A percentile compares a stretch with the other conserved stretches of the same genome.
Evolutionary conservation across 1,140 invertebrate species (phyloP).

Genomic region (Habropoda laboriosa): DNA sequence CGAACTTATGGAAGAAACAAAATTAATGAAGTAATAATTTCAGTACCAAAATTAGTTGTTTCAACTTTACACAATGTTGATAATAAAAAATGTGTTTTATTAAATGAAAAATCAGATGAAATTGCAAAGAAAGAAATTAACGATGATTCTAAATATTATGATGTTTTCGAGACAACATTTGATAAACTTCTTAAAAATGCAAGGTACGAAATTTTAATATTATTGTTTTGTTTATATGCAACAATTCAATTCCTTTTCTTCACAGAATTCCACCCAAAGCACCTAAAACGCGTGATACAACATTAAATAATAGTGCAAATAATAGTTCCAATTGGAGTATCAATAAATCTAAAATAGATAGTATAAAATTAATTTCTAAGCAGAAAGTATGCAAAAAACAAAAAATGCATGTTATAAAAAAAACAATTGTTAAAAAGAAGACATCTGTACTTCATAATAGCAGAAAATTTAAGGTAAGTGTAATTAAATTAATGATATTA

Average conservation of each 20-base stretch:
- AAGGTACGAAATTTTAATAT: conserved; percentile 54
- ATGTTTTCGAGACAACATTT: conserved; percentile 72
- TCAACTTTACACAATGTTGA: neutral
- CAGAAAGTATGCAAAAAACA: neutral
- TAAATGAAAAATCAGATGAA: neutral
- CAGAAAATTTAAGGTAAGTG: neutral
- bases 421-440: neutral
- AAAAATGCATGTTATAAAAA: neutral
- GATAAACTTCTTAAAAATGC: conserved; percentile 63
- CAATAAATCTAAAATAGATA: neutral
- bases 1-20: conserved; percentile 53
- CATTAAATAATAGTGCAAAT: neutral
- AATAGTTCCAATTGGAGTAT: too few relatives aligned
- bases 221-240: neutral
- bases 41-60: neutral
- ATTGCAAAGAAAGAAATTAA: neutral
- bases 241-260: conserved; percentile 15
- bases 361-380: neutral
- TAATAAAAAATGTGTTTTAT: neutral
- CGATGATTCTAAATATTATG: conserved; percentile 43
- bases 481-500: neutral
- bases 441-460: neutral
- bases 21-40: neutral
- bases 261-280: conserved; percentile 41
- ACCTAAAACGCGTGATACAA: neutral